Conservation (phyloP, 2,113 vertebrate genomes). For the Rallus limicola region DNA sequence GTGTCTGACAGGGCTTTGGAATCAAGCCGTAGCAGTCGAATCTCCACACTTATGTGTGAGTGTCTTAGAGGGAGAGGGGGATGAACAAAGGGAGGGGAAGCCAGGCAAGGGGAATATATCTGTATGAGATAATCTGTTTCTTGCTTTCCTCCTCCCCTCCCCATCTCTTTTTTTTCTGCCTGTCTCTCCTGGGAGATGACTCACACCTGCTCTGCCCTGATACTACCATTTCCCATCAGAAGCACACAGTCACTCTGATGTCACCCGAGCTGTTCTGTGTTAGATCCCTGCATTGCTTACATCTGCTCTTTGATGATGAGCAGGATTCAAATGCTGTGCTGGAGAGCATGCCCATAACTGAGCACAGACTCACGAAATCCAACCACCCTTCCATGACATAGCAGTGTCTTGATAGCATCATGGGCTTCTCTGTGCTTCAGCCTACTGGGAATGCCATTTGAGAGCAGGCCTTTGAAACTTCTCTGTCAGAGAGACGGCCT, state of each 20-base stretch:
- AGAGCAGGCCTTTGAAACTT: neutral
- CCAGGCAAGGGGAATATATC: conserved; percentile 13
- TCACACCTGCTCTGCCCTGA: conserved; percentile 78
- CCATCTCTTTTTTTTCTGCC: conserved; percentile 31
- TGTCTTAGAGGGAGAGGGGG: neutral
- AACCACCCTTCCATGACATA: conserved; percentile 27
- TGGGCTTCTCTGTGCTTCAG: conserved; percentile 27
- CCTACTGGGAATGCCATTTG: neutral
- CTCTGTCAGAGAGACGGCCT: neutral
- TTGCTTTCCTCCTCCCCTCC: conserved; percentile 48
- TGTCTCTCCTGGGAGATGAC: conserved; percentile 74
- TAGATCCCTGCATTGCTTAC: conserved; percentile 73
- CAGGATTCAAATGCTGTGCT: conserved; percentile 16
- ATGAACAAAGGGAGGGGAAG: neutral
- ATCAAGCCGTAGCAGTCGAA: neutral
- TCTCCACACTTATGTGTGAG: neutral
- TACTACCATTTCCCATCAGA: conserved; percentile 73
- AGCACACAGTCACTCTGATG: conserved; percentile 71
- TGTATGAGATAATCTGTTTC: conserved; percentile 68
- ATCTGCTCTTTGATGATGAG: conserved; percentile 64
- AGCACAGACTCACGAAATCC: conserved; percentile 10
- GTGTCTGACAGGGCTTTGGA: conserved; percentile 44
- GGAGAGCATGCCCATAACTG: conserved; percentile 30
- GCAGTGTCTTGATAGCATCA: conserved; percentile 23
- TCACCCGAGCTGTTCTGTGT: conserved; percentile 75